Evolutionary conservation across 1,140 invertebrate genomes (phyloP), one percentile per base, ranked within the genome.

Genomic region (Atta colombica): DNA sequence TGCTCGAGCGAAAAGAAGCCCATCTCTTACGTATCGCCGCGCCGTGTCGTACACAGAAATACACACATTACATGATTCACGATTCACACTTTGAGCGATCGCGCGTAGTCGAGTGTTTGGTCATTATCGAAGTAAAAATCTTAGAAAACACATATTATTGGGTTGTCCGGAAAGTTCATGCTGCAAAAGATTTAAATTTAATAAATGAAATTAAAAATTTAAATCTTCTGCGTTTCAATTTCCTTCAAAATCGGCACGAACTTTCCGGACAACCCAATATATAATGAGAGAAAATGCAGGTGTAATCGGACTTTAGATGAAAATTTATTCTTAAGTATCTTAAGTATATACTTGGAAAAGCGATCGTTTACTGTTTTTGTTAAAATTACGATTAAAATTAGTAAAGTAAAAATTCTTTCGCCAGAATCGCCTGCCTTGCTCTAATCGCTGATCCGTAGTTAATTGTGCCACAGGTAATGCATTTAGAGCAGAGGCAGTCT

Each of bases 401-500:
- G 55, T 10, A 61, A 82, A 14, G n/a, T 31, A 31, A 84, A 84
- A 84, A 74, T 84, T 63, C 69, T 84, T 63, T 84, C 55, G 55
- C 10, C 28, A 7, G 55, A 75, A 84, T 74, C 18, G 18, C 39
- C 8, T 31, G 18, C 25, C 55, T 75, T 45, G 25, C 10, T 61
- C 69, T 51, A 75, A 84, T 75, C 69, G 69, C 35, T 75, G 69
- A 84, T 84, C 68, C 68, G 39, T 61, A 84, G 25, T 84, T 84
- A 84, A 84, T 75, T 51, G 55, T 51, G 80, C 69, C 69, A 51
- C 28, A 84, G 53, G 51, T 84, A 84, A 84, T 84, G 69, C 55
- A 35, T 84, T 84, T 51, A 61, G 69, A 60, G 39, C 53, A 49
- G 25, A 82, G 35, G 21, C 66, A 53, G 69, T 74, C 39, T 71